These are phyloP conservation scores for Tragelaphus strepsiceros DNA, from an alignment of 2,113 vertebrate species.

Conservation along the genomic window DNA sequence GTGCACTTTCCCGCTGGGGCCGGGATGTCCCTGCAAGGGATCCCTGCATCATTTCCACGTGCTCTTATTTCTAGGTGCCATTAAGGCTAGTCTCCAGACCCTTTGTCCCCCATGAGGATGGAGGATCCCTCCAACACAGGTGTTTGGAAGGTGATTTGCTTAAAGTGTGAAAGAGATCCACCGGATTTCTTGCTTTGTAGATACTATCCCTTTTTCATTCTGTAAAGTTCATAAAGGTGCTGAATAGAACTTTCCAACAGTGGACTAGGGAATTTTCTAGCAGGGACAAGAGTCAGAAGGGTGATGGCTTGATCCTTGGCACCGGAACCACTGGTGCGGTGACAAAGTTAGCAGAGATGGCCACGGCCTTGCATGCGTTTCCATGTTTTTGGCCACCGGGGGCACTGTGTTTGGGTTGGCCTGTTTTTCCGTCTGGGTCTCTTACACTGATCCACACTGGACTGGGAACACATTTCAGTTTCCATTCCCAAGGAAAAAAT, in stretches of 20 bases:
- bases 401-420: neutral
- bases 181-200: neutral
- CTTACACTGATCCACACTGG: neutral
- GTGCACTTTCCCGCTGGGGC: neutral
- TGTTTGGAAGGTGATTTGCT: neutral
- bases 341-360: fast-evolving
- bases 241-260: neutral
- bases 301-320: neutral
- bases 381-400: fast-evolving
- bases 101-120: neutral
- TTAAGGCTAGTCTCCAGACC: neutral
- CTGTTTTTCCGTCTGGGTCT: neutral
- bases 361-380: neutral
- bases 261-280: neutral
- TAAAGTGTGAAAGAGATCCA: neutral
- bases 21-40: neutral
- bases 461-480: neutral
- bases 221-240: neutral
- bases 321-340: fast-evolving
- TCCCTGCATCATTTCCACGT: fast-evolving
- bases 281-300: neutral
- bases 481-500: neutral
- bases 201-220: neutral
- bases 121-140: neutral
- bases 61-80: neutral